These are phyloP conservation scores for Gerris lacustris DNA, from an alignment of 2,888 invertebrate species.

Conservation along the genomic window DNA sequence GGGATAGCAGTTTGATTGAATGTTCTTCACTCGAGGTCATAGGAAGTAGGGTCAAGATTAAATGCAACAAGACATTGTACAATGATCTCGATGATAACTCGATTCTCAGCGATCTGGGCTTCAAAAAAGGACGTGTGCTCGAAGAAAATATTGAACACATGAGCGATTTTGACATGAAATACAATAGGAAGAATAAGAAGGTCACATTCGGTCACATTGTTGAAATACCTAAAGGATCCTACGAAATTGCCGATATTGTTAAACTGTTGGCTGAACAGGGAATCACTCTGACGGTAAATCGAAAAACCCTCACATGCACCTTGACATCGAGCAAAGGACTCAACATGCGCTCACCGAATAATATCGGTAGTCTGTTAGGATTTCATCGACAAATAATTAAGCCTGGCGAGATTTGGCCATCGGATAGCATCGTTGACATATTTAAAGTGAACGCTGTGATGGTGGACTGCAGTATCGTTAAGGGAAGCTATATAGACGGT, in stretches of 20 bases:
- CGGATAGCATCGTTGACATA: slow-evolving; percentile 10
- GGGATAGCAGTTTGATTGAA: too few relatives aligned
- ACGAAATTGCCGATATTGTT: not conserved
- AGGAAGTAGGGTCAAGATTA: not conserved
- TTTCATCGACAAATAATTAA: not conserved
- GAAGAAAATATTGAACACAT: not conserved
- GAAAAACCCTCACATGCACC: slow-evolving; percentile 10
- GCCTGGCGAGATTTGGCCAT: slow-evolving; percentile 2
- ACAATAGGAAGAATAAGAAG: not conserved
- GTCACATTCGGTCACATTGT: not conserved
- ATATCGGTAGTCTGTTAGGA: slow-evolving; percentile 6
- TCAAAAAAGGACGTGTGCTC: not conserved
- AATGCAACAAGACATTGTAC: not conserved
- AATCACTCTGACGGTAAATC: not conserved
- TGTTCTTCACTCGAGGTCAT: not conserved
- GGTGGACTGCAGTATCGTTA: not conserved
- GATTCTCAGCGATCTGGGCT: not conserved
- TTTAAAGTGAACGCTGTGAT: slow-evolving; percentile 11
- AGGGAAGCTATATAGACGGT: slow-evolving; percentile 16
- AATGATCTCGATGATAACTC: not conserved
- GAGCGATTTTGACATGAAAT: not conserved
- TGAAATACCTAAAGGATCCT: not conserved
- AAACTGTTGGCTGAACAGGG: not conserved
- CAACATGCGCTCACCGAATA: not conserved
- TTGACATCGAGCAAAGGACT: slow-evolving; percentile 10